Evolutionary conservation across 2,888 invertebrate genomes (phyloP).

Genomic region (Ophion ellenae): DNA sequence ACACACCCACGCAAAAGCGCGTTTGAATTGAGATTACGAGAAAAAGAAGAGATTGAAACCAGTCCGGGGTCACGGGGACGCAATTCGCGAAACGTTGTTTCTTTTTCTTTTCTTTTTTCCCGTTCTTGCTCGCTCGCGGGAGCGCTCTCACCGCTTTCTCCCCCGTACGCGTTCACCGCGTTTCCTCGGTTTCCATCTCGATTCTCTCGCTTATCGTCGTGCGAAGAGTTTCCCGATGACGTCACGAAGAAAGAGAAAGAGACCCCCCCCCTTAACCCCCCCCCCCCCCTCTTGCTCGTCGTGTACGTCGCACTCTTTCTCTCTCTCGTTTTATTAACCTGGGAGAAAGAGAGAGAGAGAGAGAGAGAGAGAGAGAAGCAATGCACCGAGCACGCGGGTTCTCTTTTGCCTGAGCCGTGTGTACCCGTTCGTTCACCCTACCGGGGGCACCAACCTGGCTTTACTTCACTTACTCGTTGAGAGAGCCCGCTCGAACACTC

Average conservation of each 20-base stretch:
- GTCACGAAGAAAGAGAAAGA: constrained; percentile 62
- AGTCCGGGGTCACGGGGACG: constrained; percentile 51
- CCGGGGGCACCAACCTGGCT: constrained; percentile 84
- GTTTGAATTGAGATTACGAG: constrained; percentile 21
- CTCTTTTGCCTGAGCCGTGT: constrained; percentile 79
- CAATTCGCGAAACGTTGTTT: constrained; percentile 39
- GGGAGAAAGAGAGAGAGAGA: constrained; percentile 62
- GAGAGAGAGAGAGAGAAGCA: constrained; percentile 72
- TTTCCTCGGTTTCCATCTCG: constrained; percentile 47
- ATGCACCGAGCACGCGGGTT: constrained; percentile 79
- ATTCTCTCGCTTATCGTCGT: constrained; percentile 28
- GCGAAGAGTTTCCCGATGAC: constrained; percentile 56
- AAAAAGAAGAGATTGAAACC: constrained; percentile 25
- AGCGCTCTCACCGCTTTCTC: constrained; percentile 43
- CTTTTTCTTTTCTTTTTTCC: not conserved
- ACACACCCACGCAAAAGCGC: not conserved
- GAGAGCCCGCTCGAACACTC: constrained; percentile 73
- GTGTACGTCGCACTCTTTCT: not conserved
- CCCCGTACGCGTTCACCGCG: constrained; percentile 24
- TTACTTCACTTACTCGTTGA: constrained; percentile 82
- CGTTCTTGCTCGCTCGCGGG: constrained; percentile 3
- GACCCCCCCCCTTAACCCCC: not conserved
- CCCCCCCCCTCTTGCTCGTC: not conserved
- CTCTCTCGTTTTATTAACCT: constrained; percentile 42
- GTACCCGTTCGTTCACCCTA: constrained; percentile 83